Conservation (phyloP, 2,113 vertebrate genomes). For the Egretta garzetta region DNA sequence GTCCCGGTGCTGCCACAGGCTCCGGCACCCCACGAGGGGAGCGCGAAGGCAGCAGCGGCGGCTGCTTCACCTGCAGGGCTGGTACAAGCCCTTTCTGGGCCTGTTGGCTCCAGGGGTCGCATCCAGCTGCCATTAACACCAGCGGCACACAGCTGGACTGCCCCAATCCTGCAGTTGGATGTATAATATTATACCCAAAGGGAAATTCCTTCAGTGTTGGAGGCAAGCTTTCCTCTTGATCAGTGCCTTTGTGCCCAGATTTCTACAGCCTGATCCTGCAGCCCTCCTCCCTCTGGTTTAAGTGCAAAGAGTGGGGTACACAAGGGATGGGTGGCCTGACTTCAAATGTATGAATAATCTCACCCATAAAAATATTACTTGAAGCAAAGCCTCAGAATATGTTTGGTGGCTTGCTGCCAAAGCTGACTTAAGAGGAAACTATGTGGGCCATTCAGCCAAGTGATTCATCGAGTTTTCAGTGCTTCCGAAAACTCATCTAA, state of each 20-base stretch:
- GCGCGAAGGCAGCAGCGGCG: accelerated
- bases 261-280: background rate
- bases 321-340: background rate
- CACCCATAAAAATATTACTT: background rate
- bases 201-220: background rate
- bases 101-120: background rate
- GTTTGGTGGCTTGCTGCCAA: conserved; percentile 3
- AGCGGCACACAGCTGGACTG: background rate
- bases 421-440: conserved; percentile 54
- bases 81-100: accelerated
- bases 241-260: background rate
- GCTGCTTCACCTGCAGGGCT: background rate
- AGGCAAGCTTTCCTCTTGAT: background rate
- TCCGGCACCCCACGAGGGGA: accelerated
- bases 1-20: accelerated
- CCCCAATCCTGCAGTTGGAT: background rate
- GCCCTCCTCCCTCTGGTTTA: background rate
- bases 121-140: background rate
- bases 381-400: background rate
- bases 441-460: conserved; percentile 34
- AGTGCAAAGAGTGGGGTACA: background rate
- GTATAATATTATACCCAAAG: background rate
- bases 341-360: background rate
- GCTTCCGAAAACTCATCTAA: background rate
- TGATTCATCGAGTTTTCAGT: conserved; percentile 17